Evolutionary conservation across 1,140 invertebrate species (phyloP).

Genomic region (Aphis gossypii): DNA sequence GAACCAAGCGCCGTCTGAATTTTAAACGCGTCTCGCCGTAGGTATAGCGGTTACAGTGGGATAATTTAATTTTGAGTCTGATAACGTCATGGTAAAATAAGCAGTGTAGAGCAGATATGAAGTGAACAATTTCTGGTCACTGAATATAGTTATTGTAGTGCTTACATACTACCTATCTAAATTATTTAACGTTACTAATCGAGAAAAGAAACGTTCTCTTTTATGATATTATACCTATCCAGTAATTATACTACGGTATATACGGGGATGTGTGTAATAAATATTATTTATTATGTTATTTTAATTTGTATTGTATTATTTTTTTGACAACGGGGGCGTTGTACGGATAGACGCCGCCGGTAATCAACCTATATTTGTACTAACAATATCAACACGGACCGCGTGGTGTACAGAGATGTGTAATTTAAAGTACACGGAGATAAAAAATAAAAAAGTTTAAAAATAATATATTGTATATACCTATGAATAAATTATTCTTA

Average conservation of each 20-base stretch:
- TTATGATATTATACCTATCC: neutral
- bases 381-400: neutral
- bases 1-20: neutral
- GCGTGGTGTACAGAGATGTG: neutral
- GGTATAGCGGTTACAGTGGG: neutral
- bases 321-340: neutral
- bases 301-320: neutral
- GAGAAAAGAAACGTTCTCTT: neutral
- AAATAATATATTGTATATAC: neutral
- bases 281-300: neutral
- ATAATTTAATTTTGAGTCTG: neutral
- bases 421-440: neutral
- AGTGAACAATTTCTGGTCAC: neutral
- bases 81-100: neutral
- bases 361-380: neutral
- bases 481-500: neutral
- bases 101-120: neutral
- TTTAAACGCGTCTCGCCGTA: neutral
- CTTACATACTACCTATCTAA: neutral
- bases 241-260: neutral
- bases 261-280: neutral
- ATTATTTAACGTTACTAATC: neutral
- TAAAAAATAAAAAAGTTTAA: neutral
- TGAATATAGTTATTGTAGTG: neutral
- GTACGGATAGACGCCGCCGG: neutral